Percentiles rank a stretch among this genome's conserved stretches.
phyloP scores from a whole-genome alignment of 2,113 vertebrate species.

The Oenanthe oenanthe region DNA sequence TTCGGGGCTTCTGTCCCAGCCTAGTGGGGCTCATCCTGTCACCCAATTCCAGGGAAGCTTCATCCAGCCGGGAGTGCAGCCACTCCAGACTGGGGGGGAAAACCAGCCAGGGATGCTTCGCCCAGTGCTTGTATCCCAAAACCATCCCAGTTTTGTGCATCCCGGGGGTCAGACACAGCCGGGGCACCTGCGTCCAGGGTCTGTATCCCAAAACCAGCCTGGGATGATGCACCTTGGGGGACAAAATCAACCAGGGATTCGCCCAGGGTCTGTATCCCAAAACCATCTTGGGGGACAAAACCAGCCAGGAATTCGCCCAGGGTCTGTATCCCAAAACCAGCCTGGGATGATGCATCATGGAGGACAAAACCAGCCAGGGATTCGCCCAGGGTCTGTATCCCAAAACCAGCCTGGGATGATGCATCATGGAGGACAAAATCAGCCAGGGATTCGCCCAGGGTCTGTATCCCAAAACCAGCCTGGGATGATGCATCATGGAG shows the following conservation, averaged over 20 bases:
- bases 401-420: not conserved
- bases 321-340: fast-evolving
- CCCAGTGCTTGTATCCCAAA: not conserved
- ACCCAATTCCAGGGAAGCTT: not conserved
- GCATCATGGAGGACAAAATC: fast-evolving
- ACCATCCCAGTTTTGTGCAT: not conserved
- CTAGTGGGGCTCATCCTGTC: not conserved
- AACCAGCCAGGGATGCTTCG: not conserved
- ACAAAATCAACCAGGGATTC: not conserved
- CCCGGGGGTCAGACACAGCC: fast-evolving
- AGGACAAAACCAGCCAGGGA: fast-evolving
- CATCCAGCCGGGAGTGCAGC: fast-evolving
- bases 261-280: fast-evolving
- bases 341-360: not conserved
- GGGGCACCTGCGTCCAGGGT: fast-evolving
- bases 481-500: not conserved
- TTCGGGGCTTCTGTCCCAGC: not conserved
- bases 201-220: not conserved
- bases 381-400: fast-evolving
- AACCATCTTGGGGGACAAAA: fast-evolving
- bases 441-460: fast-evolving
- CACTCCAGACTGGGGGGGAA: not conserved
- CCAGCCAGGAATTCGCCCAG: not conserved
- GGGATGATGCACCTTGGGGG: fast-evolving
- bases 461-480: not conserved